A percentile compares a stretch with the other conserved stretches of the same genome.
phyloP scores from a whole-genome alignment of 2,113 vertebrate genomes.

The Oryctolagus cuniculus region mOryCun1.1 NC_091438.1:15369501-15370000 shows the following conservation, averaged over 20 bases:
- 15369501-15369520: slow-evolving; percentile 50
- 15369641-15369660: slow-evolving; percentile 34
- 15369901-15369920: no score
- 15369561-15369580: slow-evolving; percentile 49
- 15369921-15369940: no score
- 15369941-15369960: background rate
- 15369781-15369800: no score
- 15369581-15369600: slow-evolving; percentile 49
- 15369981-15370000: background rate
- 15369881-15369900: no score
- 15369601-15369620: background rate
- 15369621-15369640: background rate
- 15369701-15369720: background rate
- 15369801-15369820: no score
- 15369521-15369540: slow-evolving; percentile 51
- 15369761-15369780: background rate
- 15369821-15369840: no score
- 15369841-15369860: no score
- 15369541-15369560: background rate
- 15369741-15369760: background rate
- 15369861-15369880: no score
- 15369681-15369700: background rate
- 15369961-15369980: background rate
- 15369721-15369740: background rate
- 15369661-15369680: slow-evolving; percentile 6